phyloP scores from a whole-genome alignment of 2,113 vertebrate genomes.

The Nothoprocta pentlandii region DNA sequence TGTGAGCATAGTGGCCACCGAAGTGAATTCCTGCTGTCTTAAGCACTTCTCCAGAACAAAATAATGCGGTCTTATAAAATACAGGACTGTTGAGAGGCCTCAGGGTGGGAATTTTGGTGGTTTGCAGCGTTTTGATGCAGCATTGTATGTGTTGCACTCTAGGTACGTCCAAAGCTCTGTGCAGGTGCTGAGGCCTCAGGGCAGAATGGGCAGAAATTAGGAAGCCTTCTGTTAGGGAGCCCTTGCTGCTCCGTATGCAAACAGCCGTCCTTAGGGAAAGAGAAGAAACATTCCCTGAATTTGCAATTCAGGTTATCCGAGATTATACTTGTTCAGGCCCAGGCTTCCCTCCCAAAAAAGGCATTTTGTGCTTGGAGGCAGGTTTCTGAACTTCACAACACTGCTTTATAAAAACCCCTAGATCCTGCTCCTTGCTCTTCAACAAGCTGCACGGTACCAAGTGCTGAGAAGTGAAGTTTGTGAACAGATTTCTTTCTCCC shows the following conservation, averaged over 20 bases:
- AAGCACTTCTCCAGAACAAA: background rate
- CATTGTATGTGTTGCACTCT: background rate
- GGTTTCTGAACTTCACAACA: background rate
- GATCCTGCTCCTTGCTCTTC: no score
- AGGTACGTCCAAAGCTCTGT: background rate
- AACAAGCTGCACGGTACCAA: background rate
- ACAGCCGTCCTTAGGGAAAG: background rate
- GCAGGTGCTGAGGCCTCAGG: background rate
- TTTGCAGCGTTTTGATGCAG: background rate
- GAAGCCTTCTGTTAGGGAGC: background rate
- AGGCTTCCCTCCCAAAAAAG: background rate
- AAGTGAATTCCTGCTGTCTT: background rate
- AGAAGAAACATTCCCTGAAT: background rate
- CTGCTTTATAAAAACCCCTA: background rate
- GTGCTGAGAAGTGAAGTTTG: background rate
- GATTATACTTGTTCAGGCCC: background rate
- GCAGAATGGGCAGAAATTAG: background rate
- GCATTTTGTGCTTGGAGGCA: background rate
- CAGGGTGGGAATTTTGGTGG: background rate
- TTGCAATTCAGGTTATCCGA: background rate
- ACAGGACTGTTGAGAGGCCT: background rate
- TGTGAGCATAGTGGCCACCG: background rate
- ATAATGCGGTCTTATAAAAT: background rate
- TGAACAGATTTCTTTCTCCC: background rate
- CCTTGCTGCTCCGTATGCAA: background rate